Conservation (phyloP, 2,888 invertebrate genomes). For the Pachycephus smyrnensis region DNA sequence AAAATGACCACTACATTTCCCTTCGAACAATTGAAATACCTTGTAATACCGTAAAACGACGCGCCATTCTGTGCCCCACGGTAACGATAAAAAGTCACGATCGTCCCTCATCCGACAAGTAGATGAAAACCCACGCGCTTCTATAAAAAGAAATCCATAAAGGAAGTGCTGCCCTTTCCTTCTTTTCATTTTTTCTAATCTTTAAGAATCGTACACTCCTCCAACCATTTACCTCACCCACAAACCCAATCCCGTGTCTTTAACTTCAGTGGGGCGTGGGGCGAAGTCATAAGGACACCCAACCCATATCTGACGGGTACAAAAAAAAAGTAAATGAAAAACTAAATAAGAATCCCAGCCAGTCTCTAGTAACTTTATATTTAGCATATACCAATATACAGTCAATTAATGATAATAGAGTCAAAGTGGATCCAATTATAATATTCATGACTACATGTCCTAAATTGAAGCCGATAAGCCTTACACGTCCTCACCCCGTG, state of each 20-base stretch:
- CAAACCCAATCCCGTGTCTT: neutral
- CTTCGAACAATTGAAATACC: too few relatives aligned
- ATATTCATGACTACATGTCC: neutral
- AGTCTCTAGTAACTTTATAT: neutral
- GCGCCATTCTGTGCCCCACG: neutral
- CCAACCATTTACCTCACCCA: neutral
- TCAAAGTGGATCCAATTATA: neutral
- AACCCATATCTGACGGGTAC: neutral
- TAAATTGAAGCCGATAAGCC: neutral
- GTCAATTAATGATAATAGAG: neutral
- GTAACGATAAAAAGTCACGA: neutral
- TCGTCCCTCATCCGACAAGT: neutral
- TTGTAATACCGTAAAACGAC: too few relatives aligned
- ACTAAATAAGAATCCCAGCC: neutral
- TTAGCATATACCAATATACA: neutral
- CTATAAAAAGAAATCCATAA: neutral
- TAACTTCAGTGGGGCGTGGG: neutral
- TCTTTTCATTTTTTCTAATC: neutral
- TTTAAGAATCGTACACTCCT: neutral
- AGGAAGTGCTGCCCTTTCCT: neutral
- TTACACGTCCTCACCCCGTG: neutral
- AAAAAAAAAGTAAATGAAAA: neutral
- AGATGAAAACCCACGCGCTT: neutral
- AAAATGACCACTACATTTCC: too few relatives aligned
- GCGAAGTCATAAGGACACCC: neutral